Conservation (phyloP, 2,888 invertebrate species). For the Andrena bicolor region DNA sequence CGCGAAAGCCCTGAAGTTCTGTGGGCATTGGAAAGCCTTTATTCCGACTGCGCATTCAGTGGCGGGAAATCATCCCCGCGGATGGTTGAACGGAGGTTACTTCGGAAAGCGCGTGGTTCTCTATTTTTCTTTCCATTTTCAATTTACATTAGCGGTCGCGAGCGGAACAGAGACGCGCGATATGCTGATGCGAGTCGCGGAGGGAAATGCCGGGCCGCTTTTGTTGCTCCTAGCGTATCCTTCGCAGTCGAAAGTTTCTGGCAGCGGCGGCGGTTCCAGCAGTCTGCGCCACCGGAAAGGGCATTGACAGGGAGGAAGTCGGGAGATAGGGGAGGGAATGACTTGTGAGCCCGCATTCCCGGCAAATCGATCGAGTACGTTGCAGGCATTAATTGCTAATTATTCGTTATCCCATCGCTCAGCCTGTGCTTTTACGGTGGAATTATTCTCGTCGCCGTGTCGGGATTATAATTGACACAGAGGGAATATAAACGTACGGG, state of each 20-base stretch:
- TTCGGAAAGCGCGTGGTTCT: neutral
- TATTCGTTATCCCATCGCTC: constrained; percentile 5
- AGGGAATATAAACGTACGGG: too few species aligned
- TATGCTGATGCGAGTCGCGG: constrained; percentile 34
- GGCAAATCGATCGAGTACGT: constrained; percentile 38
- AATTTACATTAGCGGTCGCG: neutral
- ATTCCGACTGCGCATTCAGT: neutral
- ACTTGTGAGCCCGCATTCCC: constrained; percentile 16
- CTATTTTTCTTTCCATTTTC: neutral
- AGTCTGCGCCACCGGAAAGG: constrained; percentile 39
- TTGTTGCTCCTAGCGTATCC: constrained; percentile 36
- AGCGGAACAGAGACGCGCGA: neutral
- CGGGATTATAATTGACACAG: neutral
- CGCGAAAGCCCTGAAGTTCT: neutral
- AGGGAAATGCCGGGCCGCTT: constrained; percentile 28
- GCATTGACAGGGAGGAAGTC: constrained; percentile 40
- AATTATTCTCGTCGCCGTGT: neutral
- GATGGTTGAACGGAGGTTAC: neutral
- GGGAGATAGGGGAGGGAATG: constrained; percentile 15
- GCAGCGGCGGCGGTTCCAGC: constrained; percentile 17
- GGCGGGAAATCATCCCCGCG: neutral
- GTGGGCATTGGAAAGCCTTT: neutral
- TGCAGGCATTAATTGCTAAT: constrained; percentile 43
- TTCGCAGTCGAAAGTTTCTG: constrained; percentile 32
- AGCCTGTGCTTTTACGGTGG: neutral